Evolutionary conservation across 2,113 vertebrate species (phyloP), one percentile per base, ranked within the genome.

Genomic region (Boleophthalmus pectinirostris): DNA sequence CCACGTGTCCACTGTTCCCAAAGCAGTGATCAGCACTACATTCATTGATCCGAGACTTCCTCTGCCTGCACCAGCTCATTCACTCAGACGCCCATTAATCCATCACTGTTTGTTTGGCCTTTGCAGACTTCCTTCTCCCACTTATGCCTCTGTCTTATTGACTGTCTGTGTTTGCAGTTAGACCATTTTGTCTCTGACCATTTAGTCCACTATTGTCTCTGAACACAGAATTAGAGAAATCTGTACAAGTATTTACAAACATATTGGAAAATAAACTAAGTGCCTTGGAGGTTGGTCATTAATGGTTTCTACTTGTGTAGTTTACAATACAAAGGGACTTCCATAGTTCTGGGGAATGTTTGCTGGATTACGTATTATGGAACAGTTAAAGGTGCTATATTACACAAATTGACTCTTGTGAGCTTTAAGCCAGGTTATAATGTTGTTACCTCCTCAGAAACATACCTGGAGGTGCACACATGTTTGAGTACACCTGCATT

Each of bases 1-100:
- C 79, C 73, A 71, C 79, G 72, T 56, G 29, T 73, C 78, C 78
- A 81, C 74, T 74, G 81, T 82, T 78, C 43, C 67, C 76, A 85
- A 69, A 79, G 86, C 86, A 86, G 47, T 68, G 71, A 86, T 88
- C 89, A 88, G 76, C 84, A 80, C 73, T 81, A 47, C 80, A 87
- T 83, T 78, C 86, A 88, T 83, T 85, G 85, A 91, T 87, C 81
- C 66, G 63, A 67, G 67, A 66, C 77, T 72, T 58, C 69, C 81
- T 81, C 73, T 16, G 72, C 80, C 80, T 67, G 75, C 79, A 74
- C 78, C 74, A 74, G 61, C 84, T 74, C 73, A 84, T 84, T 86
- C 82, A 86, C 78, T 71, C 75, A 77, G 69, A 53, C 73, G 49
- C 75, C 78, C 85, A 86, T 79, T 85, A 82, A 81, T 82, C 82